Evolutionary conservation across 2,888 invertebrate species (phyloP).

Genomic region (Unio pictorum): DNA sequence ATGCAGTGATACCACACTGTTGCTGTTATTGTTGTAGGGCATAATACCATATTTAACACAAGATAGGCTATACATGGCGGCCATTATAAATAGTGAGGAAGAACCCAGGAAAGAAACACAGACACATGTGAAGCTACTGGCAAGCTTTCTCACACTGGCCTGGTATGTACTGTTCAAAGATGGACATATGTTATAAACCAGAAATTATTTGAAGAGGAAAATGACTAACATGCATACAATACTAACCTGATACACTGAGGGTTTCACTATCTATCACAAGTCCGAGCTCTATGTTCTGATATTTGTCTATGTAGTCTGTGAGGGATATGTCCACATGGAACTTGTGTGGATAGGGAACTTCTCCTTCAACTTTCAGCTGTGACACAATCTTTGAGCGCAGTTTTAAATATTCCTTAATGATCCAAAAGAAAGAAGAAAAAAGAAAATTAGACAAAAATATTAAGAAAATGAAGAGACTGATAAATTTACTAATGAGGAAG

Average conservation of each 20-base stretch:
- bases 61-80: too few relatives aligned
- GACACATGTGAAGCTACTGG: too few relatives aligned
- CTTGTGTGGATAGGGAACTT: slow-evolving; percentile 97
- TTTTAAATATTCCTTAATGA: slow-evolving; percentile 83
- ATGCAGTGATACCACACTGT: too few relatives aligned
- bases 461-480: too few relatives aligned
- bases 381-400: slow-evolving; percentile 85
- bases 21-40: too few relatives aligned
- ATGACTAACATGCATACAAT: background rate
- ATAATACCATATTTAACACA: too few relatives aligned
- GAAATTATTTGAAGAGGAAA: background rate
- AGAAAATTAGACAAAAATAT: too few relatives aligned
- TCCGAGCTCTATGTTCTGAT: slow-evolving; percentile 80
- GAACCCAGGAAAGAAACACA: too few relatives aligned
- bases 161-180: background rate
- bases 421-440: too few relatives aligned
- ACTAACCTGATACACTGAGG: slow-evolving; percentile 83
- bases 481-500: too few relatives aligned
- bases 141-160: too few relatives aligned
- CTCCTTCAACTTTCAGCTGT: slow-evolving; percentile 82
- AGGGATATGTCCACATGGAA: slow-evolving; percentile 92
- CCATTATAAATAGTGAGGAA: too few relatives aligned
- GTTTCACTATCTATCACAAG: slow-evolving; percentile 78
- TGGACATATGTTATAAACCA: background rate
- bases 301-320: slow-evolving; percentile 89